Percentiles rank a stretch among this genome's conserved stretches.
phyloP scores from a whole-genome alignment of 2,113 vertebrate genomes.

The Aplodontia rufa region DNA sequence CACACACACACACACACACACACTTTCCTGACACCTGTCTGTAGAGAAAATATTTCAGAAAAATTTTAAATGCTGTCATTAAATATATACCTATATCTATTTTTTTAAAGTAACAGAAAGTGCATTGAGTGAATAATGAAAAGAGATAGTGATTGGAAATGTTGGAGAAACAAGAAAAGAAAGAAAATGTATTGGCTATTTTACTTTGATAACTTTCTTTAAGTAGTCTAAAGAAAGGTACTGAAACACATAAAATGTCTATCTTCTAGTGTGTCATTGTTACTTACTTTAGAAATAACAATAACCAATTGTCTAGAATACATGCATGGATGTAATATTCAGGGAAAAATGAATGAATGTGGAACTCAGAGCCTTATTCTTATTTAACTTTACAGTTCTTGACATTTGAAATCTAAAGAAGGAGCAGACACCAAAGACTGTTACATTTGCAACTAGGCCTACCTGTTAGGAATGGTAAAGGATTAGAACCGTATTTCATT shows the following conservation, averaged over 20 bases:
- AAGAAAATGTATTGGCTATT: not conserved
- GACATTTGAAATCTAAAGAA: slow-evolving; percentile 31
- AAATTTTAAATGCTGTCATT: not conserved
- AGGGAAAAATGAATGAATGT: not conserved
- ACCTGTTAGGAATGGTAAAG: not conserved
- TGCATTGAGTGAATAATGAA: not conserved
- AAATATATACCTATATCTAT: not conserved
- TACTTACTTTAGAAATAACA: not conserved
- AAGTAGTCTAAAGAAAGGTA: not conserved
- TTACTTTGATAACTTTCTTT: not conserved
- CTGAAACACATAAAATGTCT: not conserved
- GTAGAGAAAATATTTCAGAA: not conserved
- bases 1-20: not conserved
- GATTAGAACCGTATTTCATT: not conserved
- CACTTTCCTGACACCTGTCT: not conserved
- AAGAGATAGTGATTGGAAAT: not conserved
- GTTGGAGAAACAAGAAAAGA: not conserved
- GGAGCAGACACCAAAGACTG: not conserved
- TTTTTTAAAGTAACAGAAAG: not conserved
- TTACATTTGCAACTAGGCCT: not conserved
- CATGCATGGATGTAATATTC: not conserved
- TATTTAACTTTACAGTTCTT: not conserved
- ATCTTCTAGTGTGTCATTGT: not conserved
- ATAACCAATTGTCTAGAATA: not conserved
- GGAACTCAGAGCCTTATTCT: not conserved